Base-by-base conservation (phyloP, 2,113 vertebrate genomes). In the Plestiodon gilberti region DNA sequence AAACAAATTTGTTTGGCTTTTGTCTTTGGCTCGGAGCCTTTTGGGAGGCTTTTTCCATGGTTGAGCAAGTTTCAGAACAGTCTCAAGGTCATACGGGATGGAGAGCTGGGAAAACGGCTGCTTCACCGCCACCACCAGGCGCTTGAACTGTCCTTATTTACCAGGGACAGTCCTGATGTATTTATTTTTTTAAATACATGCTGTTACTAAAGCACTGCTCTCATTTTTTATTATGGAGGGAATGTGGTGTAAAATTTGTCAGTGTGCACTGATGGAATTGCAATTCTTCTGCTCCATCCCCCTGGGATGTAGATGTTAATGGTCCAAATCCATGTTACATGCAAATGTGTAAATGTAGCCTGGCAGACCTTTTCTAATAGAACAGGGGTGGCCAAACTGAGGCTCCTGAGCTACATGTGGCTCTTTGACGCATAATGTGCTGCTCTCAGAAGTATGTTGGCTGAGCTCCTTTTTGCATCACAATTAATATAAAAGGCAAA, bases 21-120 rank as follows among this genome's bases (percentile, higher is more conserved):
- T 48, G 4, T 35, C 59, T 81, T 81, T 81, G 78, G 85, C 78
- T 74, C 40, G 11, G 22, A 30, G 85, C 85, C 78, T 35, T 73
- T 79, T 64, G 22, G 64, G 52, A 57, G 76, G 64, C 62, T 67
- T 78, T 43, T 69, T 57, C 48, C 65, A 85, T 17, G 22, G 78
- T 43, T 22, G 14, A 86, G 40, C 84, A 79, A 59, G 55, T 81
- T 64, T 81, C 57, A 28, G 11, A 73, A 73, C 52, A 33, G 69
- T 73, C 57, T 64, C 55, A 74, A 86, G 85, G 85, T 86, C 85
- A 74, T 28, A 33, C 55, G 7, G 8, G 30, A 6, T 40, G 28
- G 38, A 8, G 62, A n/a, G 30, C 33, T 57, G 62, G 84, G 30
- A 55, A 38, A 73, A 14, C 28, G 30, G 81, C 33, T 7, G 9